phyloP scores from a whole-genome alignment of 1,140 invertebrate species.

The Mesaphorura yosii region DNA sequence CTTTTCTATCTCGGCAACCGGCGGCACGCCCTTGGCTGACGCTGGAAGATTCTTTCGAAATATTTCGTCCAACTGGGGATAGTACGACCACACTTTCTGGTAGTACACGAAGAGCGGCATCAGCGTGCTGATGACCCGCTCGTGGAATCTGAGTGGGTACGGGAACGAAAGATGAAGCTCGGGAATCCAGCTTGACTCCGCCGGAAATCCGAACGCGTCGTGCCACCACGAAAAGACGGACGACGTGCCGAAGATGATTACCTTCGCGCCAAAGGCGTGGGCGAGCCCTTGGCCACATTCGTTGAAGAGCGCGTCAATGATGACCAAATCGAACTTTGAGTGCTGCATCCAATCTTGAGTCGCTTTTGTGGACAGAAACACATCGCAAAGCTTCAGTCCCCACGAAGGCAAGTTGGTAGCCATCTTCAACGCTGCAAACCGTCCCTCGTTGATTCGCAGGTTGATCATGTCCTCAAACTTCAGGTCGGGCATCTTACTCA shows the following conservation, averaged over 20 bases:
- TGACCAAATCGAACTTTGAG: constrained; percentile 26
- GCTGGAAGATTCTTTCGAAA: constrained; percentile 7
- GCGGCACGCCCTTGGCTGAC: constrained; percentile 15
- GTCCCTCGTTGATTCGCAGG: neutral
- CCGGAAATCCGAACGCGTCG: neutral
- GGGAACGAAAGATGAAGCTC: neutral
- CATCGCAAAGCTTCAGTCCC: constrained; percentile 1
- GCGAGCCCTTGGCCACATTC: constrained; percentile 26
- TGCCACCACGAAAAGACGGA: neutral
- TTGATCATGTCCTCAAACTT: neutral
- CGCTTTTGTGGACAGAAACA: constrained; percentile 11
- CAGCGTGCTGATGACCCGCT: neutral
- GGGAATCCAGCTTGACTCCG: neutral
- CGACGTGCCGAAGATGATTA: constrained; percentile 10
- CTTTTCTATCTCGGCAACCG: neutral
- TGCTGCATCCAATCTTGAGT: constrained; percentile 15
- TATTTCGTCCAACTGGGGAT: neutral
- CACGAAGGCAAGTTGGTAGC: neutral
- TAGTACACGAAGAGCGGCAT: neutral
- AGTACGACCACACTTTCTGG: neutral
- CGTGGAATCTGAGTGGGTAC: constrained; percentile 3
- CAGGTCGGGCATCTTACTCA: neutral
- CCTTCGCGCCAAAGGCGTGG: constrained; percentile 17
- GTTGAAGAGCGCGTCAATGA: constrained; percentile 27
- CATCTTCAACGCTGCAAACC: neutral